Base-by-base conservation (phyloP, 2,113 vertebrate species). In the Sarotherodon lohbergeri region DNA sequence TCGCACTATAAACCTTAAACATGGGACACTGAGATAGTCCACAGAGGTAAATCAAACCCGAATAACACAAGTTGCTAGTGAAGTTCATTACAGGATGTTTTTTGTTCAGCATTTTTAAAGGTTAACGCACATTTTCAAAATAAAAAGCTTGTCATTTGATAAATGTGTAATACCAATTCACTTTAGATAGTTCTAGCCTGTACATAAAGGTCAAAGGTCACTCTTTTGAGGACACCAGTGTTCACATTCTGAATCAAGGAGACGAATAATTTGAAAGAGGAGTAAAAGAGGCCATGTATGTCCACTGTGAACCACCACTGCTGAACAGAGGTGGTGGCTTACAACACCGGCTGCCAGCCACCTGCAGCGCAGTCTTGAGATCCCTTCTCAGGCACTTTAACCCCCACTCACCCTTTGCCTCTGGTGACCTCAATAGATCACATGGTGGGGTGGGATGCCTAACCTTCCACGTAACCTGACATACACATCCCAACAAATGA, bases 71-170 rank as follows among this genome's bases (percentile, higher is more conserved):
- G n/a, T 24, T 43, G 22, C 14, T 46, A 48, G 14, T 29, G 41
- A 29, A 27, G 43, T 76, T 46, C 71, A 76, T 76, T 48, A 48
- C 0, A 9, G 22, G 14, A 2, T 48, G 14, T 48, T 46, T 76
- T 17, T 16, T 43, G 27, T 29, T 76, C 22, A 17, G 66, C 13
- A 1, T 73, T 76, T 76, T 48, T 76, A 17, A 76, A 48, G 41
- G 1, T 48, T 29, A 48, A 17, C 2, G 5, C 22, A 48, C 0
- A 24, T 1, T 46, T 43, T 4, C 34, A 0, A 17, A 0, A 2
- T 0, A 46, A 24, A 71, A 27, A 43, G n/a, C 36, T 24, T 14
- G 4, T 71, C n/a, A 48, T 27, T 5, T 27, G 14, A 0, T 17
- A 29, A 27, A 9, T 43, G 3, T 46, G 1, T 27, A 76, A 29